Base-by-base conservation (phyloP, 1,140 invertebrate species). In the Drosophila orena region DNA sequence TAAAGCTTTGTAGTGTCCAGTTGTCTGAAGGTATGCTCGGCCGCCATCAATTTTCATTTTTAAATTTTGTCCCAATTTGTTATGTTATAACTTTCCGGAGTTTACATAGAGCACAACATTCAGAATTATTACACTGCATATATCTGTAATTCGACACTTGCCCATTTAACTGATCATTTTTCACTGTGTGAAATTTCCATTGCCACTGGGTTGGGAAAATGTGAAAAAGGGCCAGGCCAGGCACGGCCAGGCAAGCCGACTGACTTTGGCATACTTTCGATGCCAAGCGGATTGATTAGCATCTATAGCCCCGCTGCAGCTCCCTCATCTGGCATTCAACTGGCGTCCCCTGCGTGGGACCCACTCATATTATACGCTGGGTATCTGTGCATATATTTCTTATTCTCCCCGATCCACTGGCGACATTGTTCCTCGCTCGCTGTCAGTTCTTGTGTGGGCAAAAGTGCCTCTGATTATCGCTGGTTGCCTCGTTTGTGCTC, bases 191-290 rank as follows among this genome's bases (percentile, higher is more conserved):
- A 50, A 65, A 65, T 68, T 65, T 34, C 64, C 59, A 68, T 42
- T 68, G 60, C 64, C 60, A 68, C 46, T 53, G 46, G 37, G 58
- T 70, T 77, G 72, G 53, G 46, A 78, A 78, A 57, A 53, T 56
- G 55, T 42, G 46, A 22, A 64, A 81, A 62, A 76, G 59, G 30
- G 30, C 30, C 30, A 30, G 30, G 24, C 24, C 24, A 27, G 62
- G n/a, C n/a, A n/a, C n/a, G n/a, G 65, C 61, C 61, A 66, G 60
- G 68, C 69, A 30, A 56, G 34, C 43, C 61, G 70, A 70, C 75
- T 86, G 83, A 88, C 83, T 86, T 86, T 86, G 83, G 83, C 83
- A 86, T 89, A 86, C 60, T 88, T 86, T 83, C 77, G 69, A 71
- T 71, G 64, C 65, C 72, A 71, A 70, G 77, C 62, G 49, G 57